phyloP scores from a whole-genome alignment of 2,113 vertebrate species.

The Protomyctophum bolini region DNA sequence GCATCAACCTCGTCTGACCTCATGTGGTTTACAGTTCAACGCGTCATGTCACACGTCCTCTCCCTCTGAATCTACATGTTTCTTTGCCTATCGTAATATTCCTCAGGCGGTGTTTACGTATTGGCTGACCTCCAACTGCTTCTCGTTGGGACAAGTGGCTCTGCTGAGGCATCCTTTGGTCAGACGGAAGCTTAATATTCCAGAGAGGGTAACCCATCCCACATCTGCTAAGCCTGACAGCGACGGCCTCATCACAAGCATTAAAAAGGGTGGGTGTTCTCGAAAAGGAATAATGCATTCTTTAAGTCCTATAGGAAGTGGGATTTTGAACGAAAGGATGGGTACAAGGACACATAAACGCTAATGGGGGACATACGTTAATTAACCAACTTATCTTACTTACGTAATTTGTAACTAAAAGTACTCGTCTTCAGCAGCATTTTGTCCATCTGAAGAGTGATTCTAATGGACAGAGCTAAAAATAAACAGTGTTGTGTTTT shows the following conservation, averaged over 20 bases:
- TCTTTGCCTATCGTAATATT: not conserved
- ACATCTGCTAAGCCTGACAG: conserved; percentile 57
- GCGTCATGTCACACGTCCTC: too few species aligned
- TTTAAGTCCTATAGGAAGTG: not conserved
- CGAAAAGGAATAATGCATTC: not conserved
- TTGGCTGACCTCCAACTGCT: conserved; percentile 89
- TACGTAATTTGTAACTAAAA: too few species aligned
- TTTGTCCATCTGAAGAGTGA: too few species aligned
- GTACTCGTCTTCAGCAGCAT: too few species aligned
- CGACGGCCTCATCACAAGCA: conserved; percentile 80
- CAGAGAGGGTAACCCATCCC: conserved; percentile 75
- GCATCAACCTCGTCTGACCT: not conserved
- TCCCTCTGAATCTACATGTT: not conserved
- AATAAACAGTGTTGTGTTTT: not conserved
- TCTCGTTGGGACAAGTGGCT: conserved; percentile 84
- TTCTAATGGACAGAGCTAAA: too few species aligned
- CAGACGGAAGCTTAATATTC: conserved; percentile 79
- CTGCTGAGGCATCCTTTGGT: conserved; percentile 81
- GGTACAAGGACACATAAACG: not conserved
- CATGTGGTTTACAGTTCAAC: not conserved
- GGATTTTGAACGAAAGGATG: too few species aligned
- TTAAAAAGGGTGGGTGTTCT: conserved; percentile 77
- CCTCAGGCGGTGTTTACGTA: conserved; percentile 88
- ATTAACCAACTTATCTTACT: too few species aligned
- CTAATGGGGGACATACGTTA: too few species aligned